A percentile compares a stretch with the other conserved stretches of the same genome.
Conservation (phyloP, 2,113 vertebrate genomes). For the Gopherus evgoodei region DNA sequence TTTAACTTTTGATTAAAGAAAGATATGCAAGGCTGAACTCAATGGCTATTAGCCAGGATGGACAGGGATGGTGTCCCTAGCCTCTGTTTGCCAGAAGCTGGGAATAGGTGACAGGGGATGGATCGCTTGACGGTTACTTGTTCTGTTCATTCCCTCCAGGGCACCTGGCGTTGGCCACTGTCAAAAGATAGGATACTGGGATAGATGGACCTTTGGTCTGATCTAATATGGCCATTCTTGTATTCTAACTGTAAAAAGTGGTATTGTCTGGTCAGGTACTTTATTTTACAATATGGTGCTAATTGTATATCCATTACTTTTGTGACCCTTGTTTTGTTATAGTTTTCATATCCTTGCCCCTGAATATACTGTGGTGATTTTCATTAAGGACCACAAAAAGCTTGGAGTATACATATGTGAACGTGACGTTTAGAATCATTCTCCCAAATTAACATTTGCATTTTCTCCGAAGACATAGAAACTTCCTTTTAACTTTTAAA, state of each 20-base stretch:
- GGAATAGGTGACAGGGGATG: no score
- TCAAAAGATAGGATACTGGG: no score
- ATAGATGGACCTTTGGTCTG: no score
- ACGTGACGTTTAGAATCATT: not conserved
- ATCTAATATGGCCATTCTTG: no score
- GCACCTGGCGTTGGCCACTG: no score
- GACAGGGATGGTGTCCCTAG: no score
- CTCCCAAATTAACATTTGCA: not conserved
- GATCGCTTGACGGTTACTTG: no score
- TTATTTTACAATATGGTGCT: not conserved
- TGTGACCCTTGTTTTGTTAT: not conserved
- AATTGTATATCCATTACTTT: not conserved
- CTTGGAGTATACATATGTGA: not conserved
- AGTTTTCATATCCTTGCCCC: not conserved
- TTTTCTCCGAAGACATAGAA: not conserved
- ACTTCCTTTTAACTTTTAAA: not conserved
- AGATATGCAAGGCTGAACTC: not conserved
- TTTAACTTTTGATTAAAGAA: constrained; percentile 7
- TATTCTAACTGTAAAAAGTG: not conserved
- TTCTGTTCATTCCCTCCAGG: no score
- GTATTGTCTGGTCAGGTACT: not conserved
- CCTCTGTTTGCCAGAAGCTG: no score
- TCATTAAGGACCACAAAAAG: not conserved
- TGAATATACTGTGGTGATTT: not conserved
- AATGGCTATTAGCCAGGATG: no score